Conservation (phyloP, 2,888 invertebrate species). For the Maniola hyperantus region DNA sequence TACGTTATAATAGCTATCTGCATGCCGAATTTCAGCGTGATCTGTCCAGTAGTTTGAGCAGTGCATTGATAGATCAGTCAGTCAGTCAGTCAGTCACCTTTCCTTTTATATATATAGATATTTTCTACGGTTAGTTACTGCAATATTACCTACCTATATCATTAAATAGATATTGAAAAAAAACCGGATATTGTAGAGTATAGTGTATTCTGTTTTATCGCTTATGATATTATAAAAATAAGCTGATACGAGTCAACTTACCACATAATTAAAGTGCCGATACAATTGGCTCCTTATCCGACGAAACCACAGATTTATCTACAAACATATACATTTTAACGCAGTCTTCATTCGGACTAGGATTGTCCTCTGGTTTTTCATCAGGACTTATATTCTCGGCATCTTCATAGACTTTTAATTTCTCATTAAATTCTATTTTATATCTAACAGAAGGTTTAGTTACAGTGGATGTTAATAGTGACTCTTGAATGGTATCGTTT, state of each 20-base stretch:
- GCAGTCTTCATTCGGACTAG: constrained; percentile 74
- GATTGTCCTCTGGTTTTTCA: constrained; percentile 70
- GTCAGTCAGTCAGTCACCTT: no score
- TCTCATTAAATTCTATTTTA: constrained; percentile 72
- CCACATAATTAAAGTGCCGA: constrained; percentile 69
- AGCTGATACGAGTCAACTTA: constrained; percentile 50
- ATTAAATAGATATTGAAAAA: no score
- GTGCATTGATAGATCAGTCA: no score
- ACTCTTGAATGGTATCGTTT: constrained; percentile 76
- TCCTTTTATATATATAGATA: no score
- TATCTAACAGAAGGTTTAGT: constrained; percentile 74
- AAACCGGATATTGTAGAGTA: no score
- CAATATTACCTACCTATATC: no score
- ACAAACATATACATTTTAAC: constrained; percentile 79
- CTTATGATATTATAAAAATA: no score
- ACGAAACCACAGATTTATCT: constrained; percentile 69
- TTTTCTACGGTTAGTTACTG: no score
- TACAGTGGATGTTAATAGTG: constrained; percentile 70
- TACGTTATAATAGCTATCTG: no score
- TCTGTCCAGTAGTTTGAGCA: no score
- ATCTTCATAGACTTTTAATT: constrained; percentile 60
- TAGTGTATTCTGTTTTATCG: no score
- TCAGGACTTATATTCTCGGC: constrained; percentile 73
- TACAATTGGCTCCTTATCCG: constrained; percentile 76
- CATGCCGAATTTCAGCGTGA: no score